A percentile compares a stretch with the other conserved stretches of the same genome.
Evolutionary conservation across 2,888 invertebrate genomes (phyloP).

Genomic region (Cephus nigrinus): DNA sequence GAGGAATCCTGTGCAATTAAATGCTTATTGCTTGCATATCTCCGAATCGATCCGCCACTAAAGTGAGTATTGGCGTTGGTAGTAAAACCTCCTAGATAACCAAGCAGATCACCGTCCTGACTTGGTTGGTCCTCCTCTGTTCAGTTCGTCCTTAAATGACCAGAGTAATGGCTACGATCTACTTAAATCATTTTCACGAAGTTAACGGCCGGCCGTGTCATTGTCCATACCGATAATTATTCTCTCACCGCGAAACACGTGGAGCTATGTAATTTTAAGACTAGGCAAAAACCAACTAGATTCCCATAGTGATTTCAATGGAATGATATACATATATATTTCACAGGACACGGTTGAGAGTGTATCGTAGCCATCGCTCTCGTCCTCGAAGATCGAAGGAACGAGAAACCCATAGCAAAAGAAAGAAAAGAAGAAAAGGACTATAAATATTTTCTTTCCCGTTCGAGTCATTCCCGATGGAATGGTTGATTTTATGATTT

Average conservation of each 20-base stretch:
- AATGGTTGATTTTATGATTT: conserved; percentile 63
- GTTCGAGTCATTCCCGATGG: conserved; percentile 33
- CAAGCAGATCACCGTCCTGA: conserved; percentile 30
- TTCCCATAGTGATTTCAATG: background rate
- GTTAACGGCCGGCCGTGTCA: background rate
- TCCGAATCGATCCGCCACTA: conserved; percentile 65
- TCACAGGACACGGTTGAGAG: background rate
- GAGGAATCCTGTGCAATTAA: conserved; percentile 67
- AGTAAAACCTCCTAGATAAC: conserved; percentile 63
- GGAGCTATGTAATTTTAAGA: background rate
- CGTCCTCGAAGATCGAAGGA: conserved; percentile 14
- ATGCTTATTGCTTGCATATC: conserved; percentile 66
- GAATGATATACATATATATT: background rate
- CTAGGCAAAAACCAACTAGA: background rate
- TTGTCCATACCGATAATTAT: background rate
- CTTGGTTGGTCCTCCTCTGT: background rate
- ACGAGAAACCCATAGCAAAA: conserved; percentile 26
- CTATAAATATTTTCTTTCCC: conserved; percentile 49
- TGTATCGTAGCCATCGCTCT: conserved; percentile 30
- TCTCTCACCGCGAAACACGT: background rate
- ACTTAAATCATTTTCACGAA: background rate
- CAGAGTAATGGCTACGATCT: background rate
- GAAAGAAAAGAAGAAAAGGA: conserved; percentile 37
- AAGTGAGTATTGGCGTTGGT: conserved; percentile 62
- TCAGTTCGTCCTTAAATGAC: background rate